Percentiles rank a stretch among this genome's conserved stretches.
Conservation (phyloP, 2,888 invertebrate species). For the Deroplatys truncata region DNA sequence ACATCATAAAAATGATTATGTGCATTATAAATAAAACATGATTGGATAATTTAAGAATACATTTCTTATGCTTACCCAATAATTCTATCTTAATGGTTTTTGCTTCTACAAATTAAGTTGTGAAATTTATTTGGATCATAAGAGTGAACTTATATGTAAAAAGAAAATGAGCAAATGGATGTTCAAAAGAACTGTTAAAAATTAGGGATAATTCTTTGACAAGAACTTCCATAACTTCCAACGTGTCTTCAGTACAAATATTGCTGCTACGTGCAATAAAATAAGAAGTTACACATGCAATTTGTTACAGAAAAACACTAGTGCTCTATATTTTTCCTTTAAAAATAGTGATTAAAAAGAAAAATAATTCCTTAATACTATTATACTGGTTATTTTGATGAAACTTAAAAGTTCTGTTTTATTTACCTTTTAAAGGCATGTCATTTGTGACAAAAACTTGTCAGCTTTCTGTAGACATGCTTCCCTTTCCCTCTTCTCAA, state of each 20-base stretch:
- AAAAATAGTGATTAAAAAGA: conserved; percentile 10
- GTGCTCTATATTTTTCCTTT: conserved; percentile 5
- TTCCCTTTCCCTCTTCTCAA: background rate
- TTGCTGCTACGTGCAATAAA: background rate
- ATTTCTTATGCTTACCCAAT: background rate
- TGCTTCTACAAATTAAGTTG: background rate
- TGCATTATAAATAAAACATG: background rate
- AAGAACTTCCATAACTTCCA: background rate
- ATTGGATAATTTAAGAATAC: background rate
- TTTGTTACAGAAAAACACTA: conserved; percentile 9
- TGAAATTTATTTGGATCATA: background rate
- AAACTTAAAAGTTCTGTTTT: background rate
- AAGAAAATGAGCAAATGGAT: background rate
- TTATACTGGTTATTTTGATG: background rate
- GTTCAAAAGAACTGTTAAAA: background rate
- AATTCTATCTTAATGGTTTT: background rate
- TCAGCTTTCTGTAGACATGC: background rate
- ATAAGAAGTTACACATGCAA: conserved; percentile 1
- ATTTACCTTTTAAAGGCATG: background rate
- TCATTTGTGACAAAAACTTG: background rate
- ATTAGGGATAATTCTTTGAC: background rate
- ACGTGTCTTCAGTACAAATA: background rate
- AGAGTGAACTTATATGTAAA: background rate
- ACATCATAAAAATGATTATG: conserved; percentile 4
- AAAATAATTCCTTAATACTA: background rate